Evolutionary conservation across 2,797 vertebrate species (phyloP).

Genomic region (Crenuchus spilurus): DNA sequence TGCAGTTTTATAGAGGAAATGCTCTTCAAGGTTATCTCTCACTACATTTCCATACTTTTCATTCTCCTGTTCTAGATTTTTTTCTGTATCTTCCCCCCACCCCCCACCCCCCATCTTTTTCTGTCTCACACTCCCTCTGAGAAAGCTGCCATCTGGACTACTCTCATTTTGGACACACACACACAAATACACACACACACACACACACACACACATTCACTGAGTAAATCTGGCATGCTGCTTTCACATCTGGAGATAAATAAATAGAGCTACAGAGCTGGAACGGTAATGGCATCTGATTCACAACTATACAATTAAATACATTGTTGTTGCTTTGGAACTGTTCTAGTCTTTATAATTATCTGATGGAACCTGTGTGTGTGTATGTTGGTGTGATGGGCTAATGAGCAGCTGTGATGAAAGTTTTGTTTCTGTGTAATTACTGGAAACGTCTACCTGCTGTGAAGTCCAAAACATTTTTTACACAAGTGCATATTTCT

Average conservation of each 20-base stretch:
- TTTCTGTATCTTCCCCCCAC: background rate
- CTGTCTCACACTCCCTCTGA: slow-evolving; percentile 42
- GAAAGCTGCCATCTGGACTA: slow-evolving; percentile 53
- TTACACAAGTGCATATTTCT: too few species aligned
- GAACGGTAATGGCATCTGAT: slow-evolving; percentile 16
- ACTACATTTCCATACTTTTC: slow-evolving; percentile 12
- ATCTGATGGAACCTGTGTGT: slow-evolving; percentile 14
- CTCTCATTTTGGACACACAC: slow-evolving; percentile 36
- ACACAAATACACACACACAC: slow-evolving; percentile 36
- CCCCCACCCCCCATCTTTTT: background rate
- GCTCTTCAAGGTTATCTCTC: slow-evolving; percentile 2
- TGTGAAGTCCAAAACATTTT: background rate
- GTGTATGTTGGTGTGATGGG: slow-evolving; percentile 6
- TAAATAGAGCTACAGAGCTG: slow-evolving; percentile 13
- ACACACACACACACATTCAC: background rate
- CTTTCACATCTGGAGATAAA: slow-evolving; percentile 46
- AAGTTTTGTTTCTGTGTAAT: slow-evolving; percentile 27
- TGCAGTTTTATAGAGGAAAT: background rate
- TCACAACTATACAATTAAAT: slow-evolving; percentile 16
- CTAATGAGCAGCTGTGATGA: slow-evolving; percentile 39
- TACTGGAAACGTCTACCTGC: slow-evolving; percentile 17
- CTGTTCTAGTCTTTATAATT: background rate
- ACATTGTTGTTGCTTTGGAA: background rate
- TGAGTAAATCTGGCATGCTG: slow-evolving; percentile 27
- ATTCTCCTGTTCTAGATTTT: background rate